Conservation (phyloP, 92 coral and sea anemone species). For the Umimayanthus chanpuru region DNA sequence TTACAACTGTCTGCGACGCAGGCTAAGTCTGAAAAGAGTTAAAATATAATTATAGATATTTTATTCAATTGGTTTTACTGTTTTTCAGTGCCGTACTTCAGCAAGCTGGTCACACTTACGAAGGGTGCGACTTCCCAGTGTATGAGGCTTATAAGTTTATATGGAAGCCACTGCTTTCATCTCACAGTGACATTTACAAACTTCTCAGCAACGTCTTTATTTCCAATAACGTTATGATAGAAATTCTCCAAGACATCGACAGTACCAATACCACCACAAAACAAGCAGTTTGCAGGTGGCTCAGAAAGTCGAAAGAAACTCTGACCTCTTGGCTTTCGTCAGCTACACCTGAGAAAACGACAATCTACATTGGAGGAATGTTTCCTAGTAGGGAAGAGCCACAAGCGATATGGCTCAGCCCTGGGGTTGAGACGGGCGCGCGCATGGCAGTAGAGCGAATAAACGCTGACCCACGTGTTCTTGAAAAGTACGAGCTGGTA, state of each 20-base stretch:
- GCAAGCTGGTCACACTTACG: neutral
- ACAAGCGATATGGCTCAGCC: slow-evolving; percentile 80
- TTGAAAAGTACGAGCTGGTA: slow-evolving; percentile 52
- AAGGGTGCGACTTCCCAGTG: slow-evolving; percentile 58
- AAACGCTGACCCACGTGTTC: slow-evolving; percentile 57
- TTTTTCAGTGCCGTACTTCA: slow-evolving; percentile 1
- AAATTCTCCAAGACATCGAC: slow-evolving; percentile 49
- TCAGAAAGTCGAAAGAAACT: slow-evolving; percentile 55
- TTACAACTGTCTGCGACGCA: too few species aligned
- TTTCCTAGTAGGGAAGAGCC: slow-evolving; percentile 73
- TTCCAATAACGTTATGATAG: slow-evolving; percentile 48
- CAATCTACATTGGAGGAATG: slow-evolving; percentile 72
- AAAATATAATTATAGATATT: too few species aligned
- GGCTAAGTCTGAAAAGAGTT: too few species aligned
- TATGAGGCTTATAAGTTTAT: slow-evolving; percentile 69
- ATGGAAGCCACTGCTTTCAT: slow-evolving; percentile 57
- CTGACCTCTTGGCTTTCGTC: slow-evolving; percentile 74
- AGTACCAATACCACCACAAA: slow-evolving; percentile 11
- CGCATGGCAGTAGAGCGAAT: slow-evolving; percentile 70
- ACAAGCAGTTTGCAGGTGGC: slow-evolving; percentile 70
- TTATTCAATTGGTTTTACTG: neutral
- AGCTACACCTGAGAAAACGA: slow-evolving; percentile 33
- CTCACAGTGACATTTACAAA: slow-evolving; percentile 61
- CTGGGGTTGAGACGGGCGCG: slow-evolving; percentile 84
- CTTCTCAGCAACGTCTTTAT: slow-evolving; percentile 50